Evolutionary conservation across 2,888 invertebrate genomes (phyloP), one percentile per base, ranked within the genome.

Genomic region (Drosophila prolongata): DNA sequence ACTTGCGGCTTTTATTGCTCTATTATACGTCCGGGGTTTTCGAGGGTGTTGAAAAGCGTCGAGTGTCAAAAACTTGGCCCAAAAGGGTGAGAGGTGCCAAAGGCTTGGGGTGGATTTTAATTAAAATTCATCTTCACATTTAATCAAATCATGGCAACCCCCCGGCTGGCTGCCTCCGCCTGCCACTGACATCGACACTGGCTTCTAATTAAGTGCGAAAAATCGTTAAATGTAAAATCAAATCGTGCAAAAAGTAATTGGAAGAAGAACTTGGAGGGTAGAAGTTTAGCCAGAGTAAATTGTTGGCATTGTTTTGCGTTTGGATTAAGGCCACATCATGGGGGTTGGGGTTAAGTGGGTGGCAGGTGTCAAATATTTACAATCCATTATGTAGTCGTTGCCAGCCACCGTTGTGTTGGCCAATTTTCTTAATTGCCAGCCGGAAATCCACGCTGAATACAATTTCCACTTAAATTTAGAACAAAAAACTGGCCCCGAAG

Each of bases 121-220:
- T 91, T 91, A 91, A 91, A 91, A 91, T 91, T 91, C 91, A 91
- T 91, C 91, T 91, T 90, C 90, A 90, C 90, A 89, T 91, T 91
- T 91, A 91, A 91, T 91, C 91, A 91, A 91, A 91, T 91, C 90
- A 91, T 90, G 89, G 82, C 84, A 54, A 67, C 55, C 55, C 65
- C 83, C 70, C 61, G 80, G 78, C 82, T 72, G 46, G 43, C 9
- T 49, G 34, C 62, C 87, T 87, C 9, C 37, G 65, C 49, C 87
- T 87, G 79, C 82, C 70, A 64, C 87, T 87, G 87, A 87, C 88
- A 80, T 83, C 87, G 87, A 87, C 86, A 83, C 83, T 85, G 77
- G 79, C 82, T 91, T 91, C 91, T 91, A 91, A 91, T 91, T 91
- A 91, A 91, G 91, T 91, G 91, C 90, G 91, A 91, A 91, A 90